These are phyloP conservation scores for Fragum whitleyi DNA, from an alignment of 2,888 invertebrate genomes.

Conservation along the genomic window DNA sequence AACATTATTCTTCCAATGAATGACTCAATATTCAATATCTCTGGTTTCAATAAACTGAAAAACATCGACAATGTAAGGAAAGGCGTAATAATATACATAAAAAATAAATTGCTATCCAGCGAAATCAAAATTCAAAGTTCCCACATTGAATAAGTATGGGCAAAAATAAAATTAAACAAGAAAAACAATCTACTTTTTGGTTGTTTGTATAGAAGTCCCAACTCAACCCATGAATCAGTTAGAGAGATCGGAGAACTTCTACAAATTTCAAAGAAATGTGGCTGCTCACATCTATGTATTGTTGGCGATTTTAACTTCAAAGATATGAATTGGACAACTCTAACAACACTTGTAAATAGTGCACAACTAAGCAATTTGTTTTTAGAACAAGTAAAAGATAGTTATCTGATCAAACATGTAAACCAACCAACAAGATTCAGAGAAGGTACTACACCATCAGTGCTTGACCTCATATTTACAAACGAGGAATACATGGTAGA, in stretches of 20 bases:
- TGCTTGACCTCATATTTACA: not conserved
- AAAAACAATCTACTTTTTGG: not conserved
- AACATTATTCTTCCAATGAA: not conserved
- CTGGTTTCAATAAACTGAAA: not conserved
- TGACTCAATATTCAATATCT: not conserved
- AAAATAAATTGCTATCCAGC: not conserved
- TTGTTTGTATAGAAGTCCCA: not conserved
- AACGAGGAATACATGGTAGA: too few relatives aligned
- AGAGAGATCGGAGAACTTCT: not conserved
- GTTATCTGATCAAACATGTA: not conserved
- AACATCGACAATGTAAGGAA: not conserved
- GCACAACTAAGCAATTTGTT: not conserved
- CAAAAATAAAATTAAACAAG: slow-evolving; percentile 2
- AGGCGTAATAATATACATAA: not conserved
- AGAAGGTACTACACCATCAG: not conserved
- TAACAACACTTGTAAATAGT: not conserved
- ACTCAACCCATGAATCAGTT: not conserved
- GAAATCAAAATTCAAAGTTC: not conserved
- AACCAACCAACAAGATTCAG: not conserved
- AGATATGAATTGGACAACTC: not conserved
- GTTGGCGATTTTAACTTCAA: too few relatives aligned
- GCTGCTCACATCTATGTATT: not conserved
- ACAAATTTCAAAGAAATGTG: not conserved
- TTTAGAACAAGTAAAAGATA: too few relatives aligned
- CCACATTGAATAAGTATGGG: slow-evolving; percentile 1